Evolutionary conservation across 2,113 vertebrate species (phyloP).

Genomic region (Microtus ochrogaster): DNA sequence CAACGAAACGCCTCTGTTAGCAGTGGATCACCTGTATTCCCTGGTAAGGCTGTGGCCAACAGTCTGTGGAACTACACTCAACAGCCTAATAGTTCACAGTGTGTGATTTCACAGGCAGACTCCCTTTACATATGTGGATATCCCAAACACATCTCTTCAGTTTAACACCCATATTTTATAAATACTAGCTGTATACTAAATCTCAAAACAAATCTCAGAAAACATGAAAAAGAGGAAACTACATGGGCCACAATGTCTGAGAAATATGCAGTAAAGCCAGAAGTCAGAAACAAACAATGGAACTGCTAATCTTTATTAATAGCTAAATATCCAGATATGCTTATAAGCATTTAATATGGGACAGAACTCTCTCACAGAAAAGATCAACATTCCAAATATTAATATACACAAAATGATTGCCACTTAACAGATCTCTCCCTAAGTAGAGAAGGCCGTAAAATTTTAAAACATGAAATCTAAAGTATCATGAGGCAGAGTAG

Average conservation of each 20-base stretch:
- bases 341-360: background rate
- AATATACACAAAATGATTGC: background rate
- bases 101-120: background rate
- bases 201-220: slow-evolving; percentile 39
- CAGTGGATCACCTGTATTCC: background rate
- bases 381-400: slow-evolving; percentile 25
- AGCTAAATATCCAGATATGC: slow-evolving; percentile 18
- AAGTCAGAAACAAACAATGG: slow-evolving; percentile 27
- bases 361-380: slow-evolving; percentile 26
- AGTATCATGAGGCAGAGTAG: background rate
- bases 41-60: background rate
- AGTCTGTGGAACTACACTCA: background rate
- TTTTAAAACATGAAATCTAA: background rate
- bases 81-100: background rate
- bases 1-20: background rate
- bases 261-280: background rate
- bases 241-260: background rate
- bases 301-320: slow-evolving; percentile 30
- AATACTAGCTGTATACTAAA: background rate
- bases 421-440: slow-evolving; percentile 8
- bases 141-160: background rate
- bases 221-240: background rate
- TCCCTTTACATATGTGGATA: background rate
- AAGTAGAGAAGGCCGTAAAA: slow-evolving; percentile 39
- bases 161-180: background rate